Evolutionary conservation across 1,140 invertebrate species (phyloP).

Genomic region (Drosophila tristis): DNA sequence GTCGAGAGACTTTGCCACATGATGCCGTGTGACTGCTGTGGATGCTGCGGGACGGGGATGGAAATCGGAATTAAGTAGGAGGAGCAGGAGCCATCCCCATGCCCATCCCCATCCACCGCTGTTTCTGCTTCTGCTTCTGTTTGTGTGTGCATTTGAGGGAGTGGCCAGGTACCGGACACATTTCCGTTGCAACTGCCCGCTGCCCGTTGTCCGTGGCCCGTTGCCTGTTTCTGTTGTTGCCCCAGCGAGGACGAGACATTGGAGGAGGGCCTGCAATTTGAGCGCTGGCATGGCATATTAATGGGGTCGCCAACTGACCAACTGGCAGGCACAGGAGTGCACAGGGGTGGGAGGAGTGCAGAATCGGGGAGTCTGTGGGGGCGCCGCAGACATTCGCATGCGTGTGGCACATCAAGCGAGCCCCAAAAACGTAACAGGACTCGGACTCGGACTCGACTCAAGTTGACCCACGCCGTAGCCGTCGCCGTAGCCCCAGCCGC

Average conservation of each 20-base stretch:
- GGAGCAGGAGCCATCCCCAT: no score
- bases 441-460: conserved; percentile 23
- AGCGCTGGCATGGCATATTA: conserved; percentile 76
- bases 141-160: conserved; percentile 36
- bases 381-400: conserved; percentile 50
- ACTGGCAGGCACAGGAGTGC: conserved; percentile 22
- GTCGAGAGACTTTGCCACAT: no score
- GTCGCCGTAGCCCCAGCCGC: conserved; percentile 19
- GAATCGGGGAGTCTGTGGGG: not conserved
- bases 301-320: conserved; percentile 50
- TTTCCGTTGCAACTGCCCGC: conserved; percentile 68
- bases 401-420: conserved; percentile 49
- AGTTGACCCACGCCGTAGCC: conserved; percentile 28
- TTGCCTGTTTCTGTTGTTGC: no score
- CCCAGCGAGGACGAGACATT: conserved; percentile 46
- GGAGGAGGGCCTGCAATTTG: conserved; percentile 75
- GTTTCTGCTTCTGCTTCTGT: not conserved
- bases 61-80: no score
- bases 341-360: not conserved
- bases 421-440: conserved; percentile 9
- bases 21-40: no score
- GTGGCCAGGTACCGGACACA: conserved; percentile 49
- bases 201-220: no score
- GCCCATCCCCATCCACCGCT: not conserved
- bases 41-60: no score